Evolutionary conservation across 2,113 vertebrate species (phyloP).

Genomic region (Albula goreensis): DNA sequence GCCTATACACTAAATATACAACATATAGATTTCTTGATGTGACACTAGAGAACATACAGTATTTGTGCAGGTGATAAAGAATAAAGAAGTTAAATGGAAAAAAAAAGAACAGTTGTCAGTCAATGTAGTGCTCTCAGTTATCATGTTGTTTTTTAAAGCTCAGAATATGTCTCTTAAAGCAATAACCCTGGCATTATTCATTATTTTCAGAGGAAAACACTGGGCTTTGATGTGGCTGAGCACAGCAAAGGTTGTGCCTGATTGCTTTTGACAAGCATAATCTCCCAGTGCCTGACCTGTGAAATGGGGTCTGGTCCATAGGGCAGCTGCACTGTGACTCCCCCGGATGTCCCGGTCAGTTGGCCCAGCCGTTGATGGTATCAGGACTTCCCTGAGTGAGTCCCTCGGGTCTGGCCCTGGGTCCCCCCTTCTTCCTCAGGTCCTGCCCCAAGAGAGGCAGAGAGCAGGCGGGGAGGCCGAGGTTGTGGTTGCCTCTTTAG

Average conservation of each 20-base stretch:
- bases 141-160: conserved; percentile 28
- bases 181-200: conserved; percentile 11
- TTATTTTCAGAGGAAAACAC: background rate
- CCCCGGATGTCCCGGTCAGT: conserved; percentile 34
- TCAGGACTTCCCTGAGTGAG: conserved; percentile 26
- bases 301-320: conserved; percentile 35
- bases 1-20: no score
- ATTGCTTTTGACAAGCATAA: conserved; percentile 34
- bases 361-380: conserved; percentile 39
- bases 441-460: background rate
- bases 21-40: background rate
- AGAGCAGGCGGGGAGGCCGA: conserved; percentile 13
- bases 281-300: conserved; percentile 10
- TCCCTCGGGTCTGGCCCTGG: background rate
- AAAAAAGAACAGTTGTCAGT: conserved; percentile 44
- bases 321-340: background rate
- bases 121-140: conserved; percentile 29
- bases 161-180: background rate
- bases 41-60: background rate
- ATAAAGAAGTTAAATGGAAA: background rate
- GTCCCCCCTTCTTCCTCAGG: background rate
- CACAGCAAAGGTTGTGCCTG: conserved; percentile 37
- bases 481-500: conserved; percentile 6
- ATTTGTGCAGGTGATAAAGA: background rate
- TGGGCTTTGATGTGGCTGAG: conserved; percentile 37